Evolutionary conservation across 2,888 invertebrate species (phyloP).

Genomic region (Slavum lentiscoides): DNA sequence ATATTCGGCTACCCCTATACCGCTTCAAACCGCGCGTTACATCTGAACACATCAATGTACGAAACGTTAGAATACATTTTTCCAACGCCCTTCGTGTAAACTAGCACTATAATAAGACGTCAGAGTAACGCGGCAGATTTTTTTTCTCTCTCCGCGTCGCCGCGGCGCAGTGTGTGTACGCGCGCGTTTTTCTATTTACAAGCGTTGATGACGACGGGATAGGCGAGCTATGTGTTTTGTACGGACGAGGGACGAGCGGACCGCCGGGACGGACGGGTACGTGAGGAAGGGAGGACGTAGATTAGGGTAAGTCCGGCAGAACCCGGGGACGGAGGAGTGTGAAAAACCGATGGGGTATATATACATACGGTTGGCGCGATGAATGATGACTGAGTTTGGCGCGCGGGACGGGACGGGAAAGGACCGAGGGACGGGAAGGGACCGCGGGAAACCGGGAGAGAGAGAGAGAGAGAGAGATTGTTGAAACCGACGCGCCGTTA

Average conservation of each 20-base stretch:
- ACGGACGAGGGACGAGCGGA: neutral
- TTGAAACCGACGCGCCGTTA: neutral
- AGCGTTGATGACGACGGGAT: neutral
- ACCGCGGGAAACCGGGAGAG: neutral
- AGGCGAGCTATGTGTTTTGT: neutral
- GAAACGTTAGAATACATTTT: too few relatives aligned
- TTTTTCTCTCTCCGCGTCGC: too few relatives aligned
- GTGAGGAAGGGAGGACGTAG: constrained; percentile 13
- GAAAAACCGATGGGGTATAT: neutral
- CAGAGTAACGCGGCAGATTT: too few relatives aligned
- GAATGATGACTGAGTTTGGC: constrained; percentile 38
- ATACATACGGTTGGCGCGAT: constrained; percentile 7
- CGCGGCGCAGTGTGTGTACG: too few relatives aligned
- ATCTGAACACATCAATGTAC: too few relatives aligned
- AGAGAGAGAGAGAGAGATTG: constrained; percentile 6
- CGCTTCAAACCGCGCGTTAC: too few relatives aligned
- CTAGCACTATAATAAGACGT: too few relatives aligned
- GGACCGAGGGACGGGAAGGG: too few relatives aligned
- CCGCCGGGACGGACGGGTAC: too few relatives aligned
- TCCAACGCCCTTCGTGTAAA: too few relatives aligned
- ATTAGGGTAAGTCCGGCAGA: constrained; percentile 44
- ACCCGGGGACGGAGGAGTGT: neutral
- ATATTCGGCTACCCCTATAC: too few relatives aligned
- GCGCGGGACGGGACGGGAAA: neutral
- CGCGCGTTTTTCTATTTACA: neutral